A percentile compares a stretch with the other conserved stretches of the same genome.
These are phyloP conservation scores for Scolanthus callimorphus DNA, from an alignment of 92 coral and sea anemone species.

Conservation along the genomic window DNA sequence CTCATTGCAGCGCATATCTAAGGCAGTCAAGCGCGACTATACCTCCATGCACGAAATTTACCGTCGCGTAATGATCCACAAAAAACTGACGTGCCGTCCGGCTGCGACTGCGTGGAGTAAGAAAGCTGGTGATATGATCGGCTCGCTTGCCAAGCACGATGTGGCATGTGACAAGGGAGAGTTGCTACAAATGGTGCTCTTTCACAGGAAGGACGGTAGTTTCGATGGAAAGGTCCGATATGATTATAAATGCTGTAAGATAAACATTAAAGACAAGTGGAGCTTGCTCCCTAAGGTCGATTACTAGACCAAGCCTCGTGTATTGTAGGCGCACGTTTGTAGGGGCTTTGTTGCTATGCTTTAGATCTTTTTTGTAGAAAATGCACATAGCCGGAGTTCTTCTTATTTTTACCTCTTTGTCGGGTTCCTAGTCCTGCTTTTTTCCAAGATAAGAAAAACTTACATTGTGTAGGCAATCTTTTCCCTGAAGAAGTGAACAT, in stretches of 20 bases:
- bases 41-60: slow-evolving; percentile 18
- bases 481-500: too few relatives aligned
- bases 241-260: slow-evolving; percentile 52
- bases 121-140: slow-evolving; percentile 45
- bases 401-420: too few relatives aligned
- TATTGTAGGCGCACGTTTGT: too few relatives aligned
- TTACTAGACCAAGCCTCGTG: too few relatives aligned
- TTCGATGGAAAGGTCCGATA: slow-evolving; percentile 39
- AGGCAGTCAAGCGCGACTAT: slow-evolving; percentile 6
- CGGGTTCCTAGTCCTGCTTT: too few relatives aligned
- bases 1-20: slow-evolving; percentile 2
- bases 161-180: slow-evolving; percentile 45
- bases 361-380: too few relatives aligned
- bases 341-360: too few relatives aligned
- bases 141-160: slow-evolving; percentile 30
- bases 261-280: slow-evolving; percentile 50
- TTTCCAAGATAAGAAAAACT: too few relatives aligned
- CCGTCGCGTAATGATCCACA: slow-evolving; percentile 25
- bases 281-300: neutral
- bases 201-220: slow-evolving; percentile 34
- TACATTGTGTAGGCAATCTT: too few relatives aligned
- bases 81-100: slow-evolving; percentile 38
- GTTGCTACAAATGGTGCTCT: slow-evolving; percentile 42
- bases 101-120: slow-evolving; percentile 42
- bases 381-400: too few relatives aligned